Base-by-base conservation (phyloP, 2,888 invertebrate genomes). In the Tenthredo mesomela region DNA sequence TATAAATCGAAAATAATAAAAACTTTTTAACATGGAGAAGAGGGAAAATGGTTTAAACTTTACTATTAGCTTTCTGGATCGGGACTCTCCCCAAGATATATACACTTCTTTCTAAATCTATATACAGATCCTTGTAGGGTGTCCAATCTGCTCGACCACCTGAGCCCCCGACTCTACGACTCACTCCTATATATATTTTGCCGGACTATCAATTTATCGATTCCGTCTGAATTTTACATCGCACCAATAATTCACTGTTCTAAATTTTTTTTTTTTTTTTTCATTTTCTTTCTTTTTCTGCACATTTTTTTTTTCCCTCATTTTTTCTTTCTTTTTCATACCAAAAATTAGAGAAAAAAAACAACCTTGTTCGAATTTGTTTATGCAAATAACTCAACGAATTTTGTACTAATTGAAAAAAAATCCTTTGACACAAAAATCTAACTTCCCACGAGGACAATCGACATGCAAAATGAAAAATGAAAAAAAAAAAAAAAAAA, bases 61-160 rank as follows among this genome's bases (percentile, higher is more conserved):
- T 67, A 33, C 33, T 67, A 67, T 67, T 67, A 67, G 67, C 29
- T 67, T 18, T 33, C n/a, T n/a, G 54, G 54, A n/a, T n/a, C 54
- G 54, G 7, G 54, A n/a, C 7, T n/a, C n/a, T 6, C n/a, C n/a
- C 54, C 54, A n/a, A n/a, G n/a, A 54, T 70, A 40, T 71, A 71
- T 71, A 33, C 29, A 33, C 12, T 21, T 10, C 25, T 54, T 15
- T 77, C 33, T 7, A 7, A 15, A 77, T 50, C 25, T 40, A 73
- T n/a, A 18, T 47, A 43, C 18, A 43, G 40, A 47, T 40, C 82
- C 86, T 87, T 88, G 88, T 87, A n/a, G 54, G 54, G 29, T 15
- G 29, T 88, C 89, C 90, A 90, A 91, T 91, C 89, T 90, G 87
- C 86, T 88, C 86, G 86, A 88, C 88, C 89, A 90, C 89, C 89